These are phyloP conservation scores for Crocuta crocuta DNA, from an alignment of 2,113 vertebrate species.

Conservation along the genomic window DNA sequence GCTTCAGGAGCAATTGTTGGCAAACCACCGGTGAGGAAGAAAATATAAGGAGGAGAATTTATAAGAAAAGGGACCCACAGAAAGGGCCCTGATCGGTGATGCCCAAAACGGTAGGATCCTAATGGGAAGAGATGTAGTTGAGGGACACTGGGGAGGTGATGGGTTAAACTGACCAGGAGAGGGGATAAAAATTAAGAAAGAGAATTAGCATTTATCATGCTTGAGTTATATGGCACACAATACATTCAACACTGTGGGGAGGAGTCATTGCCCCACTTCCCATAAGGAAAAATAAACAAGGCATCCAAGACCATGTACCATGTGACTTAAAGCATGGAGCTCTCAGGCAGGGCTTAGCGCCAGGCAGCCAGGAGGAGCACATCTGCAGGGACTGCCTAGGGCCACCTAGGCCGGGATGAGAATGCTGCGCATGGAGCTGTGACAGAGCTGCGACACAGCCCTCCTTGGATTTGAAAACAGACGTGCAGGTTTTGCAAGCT, in stretches of 20 bases:
- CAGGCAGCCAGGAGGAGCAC: background rate
- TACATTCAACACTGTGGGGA: background rate
- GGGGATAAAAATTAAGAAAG: background rate
- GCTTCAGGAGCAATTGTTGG: background rate
- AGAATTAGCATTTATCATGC: background rate
- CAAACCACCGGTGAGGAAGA: background rate
- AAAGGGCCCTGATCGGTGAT: background rate
- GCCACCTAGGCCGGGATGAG: too few species aligned
- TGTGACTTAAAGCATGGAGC: background rate
- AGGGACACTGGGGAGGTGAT: background rate
- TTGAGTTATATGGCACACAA: background rate
- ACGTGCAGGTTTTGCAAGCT: background rate
- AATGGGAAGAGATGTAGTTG: background rate
- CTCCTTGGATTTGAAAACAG: background rate
- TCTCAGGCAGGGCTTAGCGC: background rate
- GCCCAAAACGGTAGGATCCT: background rate
- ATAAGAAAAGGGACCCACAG: background rate
- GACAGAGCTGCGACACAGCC: too few species aligned
- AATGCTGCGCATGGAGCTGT: fast-evolving
- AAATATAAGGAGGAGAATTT: background rate
- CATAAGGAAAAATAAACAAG: background rate
- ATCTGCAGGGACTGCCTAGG: background rate
- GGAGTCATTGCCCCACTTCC: background rate
- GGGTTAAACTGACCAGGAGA: background rate
- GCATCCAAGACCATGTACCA: background rate